Conservation (phyloP, 2,113 vertebrate species). For the Entelurus aequoreus region DNA sequence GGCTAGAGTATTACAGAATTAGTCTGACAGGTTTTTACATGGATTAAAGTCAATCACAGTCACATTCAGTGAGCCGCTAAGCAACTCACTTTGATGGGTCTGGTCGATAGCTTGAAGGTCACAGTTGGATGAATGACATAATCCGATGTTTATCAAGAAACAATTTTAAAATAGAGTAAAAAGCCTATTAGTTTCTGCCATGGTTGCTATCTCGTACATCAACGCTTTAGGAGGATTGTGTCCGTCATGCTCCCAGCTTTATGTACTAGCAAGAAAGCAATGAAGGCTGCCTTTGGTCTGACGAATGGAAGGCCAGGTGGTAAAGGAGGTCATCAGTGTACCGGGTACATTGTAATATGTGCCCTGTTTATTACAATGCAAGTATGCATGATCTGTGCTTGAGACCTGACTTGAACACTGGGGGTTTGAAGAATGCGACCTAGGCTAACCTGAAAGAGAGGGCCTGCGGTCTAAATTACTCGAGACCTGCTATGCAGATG, state of each 20-base stretch:
- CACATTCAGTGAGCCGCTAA: not conserved
- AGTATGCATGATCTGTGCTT: constrained; percentile 27
- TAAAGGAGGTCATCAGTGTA: constrained; percentile 39
- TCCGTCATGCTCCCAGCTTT: constrained; percentile 24
- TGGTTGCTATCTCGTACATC: constrained; percentile 35
- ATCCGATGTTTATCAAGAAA: constrained; percentile 35
- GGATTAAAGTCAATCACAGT: constrained; percentile 3
- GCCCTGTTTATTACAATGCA: constrained; percentile 22
- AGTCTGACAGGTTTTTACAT: constrained; percentile 15
- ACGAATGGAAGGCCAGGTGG: constrained; percentile 30
- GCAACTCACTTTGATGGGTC: constrained; percentile 5
- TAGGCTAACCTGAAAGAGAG: constrained; percentile 3
- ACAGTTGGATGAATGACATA: constrained; percentile 38
- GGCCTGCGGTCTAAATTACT: constrained; percentile 16
- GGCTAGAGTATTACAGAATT: not conserved
- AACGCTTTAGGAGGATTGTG: constrained; percentile 18
- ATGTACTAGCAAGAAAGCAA: constrained; percentile 15
- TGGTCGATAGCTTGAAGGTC: constrained; percentile 27
- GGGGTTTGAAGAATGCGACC: constrained; percentile 35
- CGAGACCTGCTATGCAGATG: constrained; percentile 25
- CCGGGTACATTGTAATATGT: not conserved
- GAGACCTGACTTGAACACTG: constrained; percentile 16
- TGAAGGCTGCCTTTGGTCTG: constrained; percentile 19
- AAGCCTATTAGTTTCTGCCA: constrained; percentile 37
- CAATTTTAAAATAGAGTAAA: constrained; percentile 32